Base-by-base conservation (phyloP, 2,888 invertebrate genomes). In the Tortrix viridana region DNA sequence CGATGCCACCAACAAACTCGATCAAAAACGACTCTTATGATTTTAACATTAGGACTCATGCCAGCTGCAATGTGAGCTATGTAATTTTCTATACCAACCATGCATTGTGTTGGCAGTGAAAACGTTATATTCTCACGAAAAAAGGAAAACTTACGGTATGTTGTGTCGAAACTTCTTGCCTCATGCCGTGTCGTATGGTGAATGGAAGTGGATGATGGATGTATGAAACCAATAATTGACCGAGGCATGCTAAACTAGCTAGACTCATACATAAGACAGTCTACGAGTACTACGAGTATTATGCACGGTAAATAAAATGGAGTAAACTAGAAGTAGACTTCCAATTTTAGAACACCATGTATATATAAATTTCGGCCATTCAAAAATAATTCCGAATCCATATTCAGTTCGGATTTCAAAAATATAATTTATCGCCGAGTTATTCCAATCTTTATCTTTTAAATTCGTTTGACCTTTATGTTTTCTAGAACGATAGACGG, bases 81-180 rank as follows among this genome's bases (percentile, higher is more conserved):
- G 67, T 58, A 62, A 68, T 74, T 72, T 72, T 71, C 70, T 75
- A 75, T 67, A 75, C 67, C 65, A 66, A 64, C 67, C 74, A 68
- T 71, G 73, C 73, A 88, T 88, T 88, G 86, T 85, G 75, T 70
- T 60, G 69, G 67, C 70, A 74, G 88, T 86, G 90, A 89, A 89
- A 89, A 89, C 84, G 81, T 70, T 70, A 71, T 81, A 81, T 89
- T 89, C 91, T 86, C 89, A 89, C 89, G 89, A 88, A 90, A 90
- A 89, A 89, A 89, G 88, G 86, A 86, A 90, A 90, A 86, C 81
- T 80, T 74, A 74, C 78, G 75, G 78, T 77, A 74, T 67, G 74
- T 70, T 72, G 69, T 85, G 86, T 86, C 75, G 87, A 86, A 88
- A 87, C 80, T 67, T 71, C 75, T 87, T 85, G 84, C 85, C 72